phyloP scores from a whole-genome alignment of 2,888 invertebrate species.

The Oscheius sp. region DNA sequence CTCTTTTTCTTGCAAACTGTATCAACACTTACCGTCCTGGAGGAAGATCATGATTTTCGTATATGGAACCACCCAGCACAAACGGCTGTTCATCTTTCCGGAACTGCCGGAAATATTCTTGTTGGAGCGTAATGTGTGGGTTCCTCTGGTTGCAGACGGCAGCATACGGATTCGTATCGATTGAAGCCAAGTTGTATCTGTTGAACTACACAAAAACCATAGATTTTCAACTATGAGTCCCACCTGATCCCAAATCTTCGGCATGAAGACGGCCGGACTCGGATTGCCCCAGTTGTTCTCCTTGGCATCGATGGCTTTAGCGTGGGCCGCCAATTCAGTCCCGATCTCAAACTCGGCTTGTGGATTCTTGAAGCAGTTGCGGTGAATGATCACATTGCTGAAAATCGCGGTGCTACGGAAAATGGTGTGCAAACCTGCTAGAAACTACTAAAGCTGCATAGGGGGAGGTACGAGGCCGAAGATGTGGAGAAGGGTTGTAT shows the following conservation, averaged over 20 bases:
- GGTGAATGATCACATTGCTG: slow-evolving; percentile 88
- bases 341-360: slow-evolving; percentile 93
- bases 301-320: slow-evolving; percentile 90
- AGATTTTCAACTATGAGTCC: background rate
- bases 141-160: slow-evolving; percentile 89
- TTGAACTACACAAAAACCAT: slow-evolving; percentile 74
- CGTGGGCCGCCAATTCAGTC: slow-evolving; percentile 92
- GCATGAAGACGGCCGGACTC: slow-evolving; percentile 68
- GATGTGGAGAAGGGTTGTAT: slow-evolving; percentile 84
- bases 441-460: slow-evolving; percentile 92
- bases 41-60: slow-evolving; percentile 80
- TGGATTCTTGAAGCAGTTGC: slow-evolving; percentile 87
- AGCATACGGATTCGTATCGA: slow-evolving; percentile 89
- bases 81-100: slow-evolving; percentile 65
- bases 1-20: background rate
- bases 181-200: slow-evolving; percentile 90
- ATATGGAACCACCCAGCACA: slow-evolving; percentile 83
- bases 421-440: slow-evolving; percentile 51
- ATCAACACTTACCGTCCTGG: slow-evolving; percentile 78
- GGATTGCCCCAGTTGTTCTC: slow-evolving; percentile 88
- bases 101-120: slow-evolving; percentile 66
- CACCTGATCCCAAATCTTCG: slow-evolving; percentile 76
- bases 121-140: slow-evolving; percentile 80
- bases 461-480: slow-evolving; percentile 90
- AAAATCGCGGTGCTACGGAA: background rate